phyloP scores from a whole-genome alignment of 2,888 invertebrate genomes.

The Hetaerina titia region DNA sequence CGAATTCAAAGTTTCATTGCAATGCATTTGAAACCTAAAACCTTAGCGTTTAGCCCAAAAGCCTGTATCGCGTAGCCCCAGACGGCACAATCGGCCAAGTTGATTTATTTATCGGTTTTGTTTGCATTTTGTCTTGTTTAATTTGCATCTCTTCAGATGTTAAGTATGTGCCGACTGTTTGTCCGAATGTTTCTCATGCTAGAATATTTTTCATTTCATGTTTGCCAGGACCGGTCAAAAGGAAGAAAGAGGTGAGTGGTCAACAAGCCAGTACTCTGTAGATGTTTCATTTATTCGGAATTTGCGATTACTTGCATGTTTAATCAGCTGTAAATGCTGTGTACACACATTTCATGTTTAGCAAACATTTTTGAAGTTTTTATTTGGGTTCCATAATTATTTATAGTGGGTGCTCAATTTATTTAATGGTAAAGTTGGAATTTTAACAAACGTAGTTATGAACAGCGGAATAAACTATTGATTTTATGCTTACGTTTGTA shows the following conservation, averaged over 20 bases:
- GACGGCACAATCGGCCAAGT: no score
- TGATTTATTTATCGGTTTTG: no score
- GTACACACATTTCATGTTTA: no score
- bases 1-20: background rate
- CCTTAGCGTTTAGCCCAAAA: background rate
- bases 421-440: background rate
- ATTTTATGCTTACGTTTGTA: background rate
- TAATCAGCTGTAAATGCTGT: no score
- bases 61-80: background rate
- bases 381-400: no score
- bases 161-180: background rate
- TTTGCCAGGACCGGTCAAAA: slow-evolving; percentile 74
- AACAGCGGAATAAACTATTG: background rate
- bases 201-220: slow-evolving; percentile 69
- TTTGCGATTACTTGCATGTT: no score
- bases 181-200: slow-evolving; percentile 70
- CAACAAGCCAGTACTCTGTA: background rate
- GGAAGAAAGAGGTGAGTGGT: slow-evolving; percentile 74
- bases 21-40: background rate
- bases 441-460: background rate
- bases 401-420: no score
- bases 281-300: no score
- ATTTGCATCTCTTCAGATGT: no score
- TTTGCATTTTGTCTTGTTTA: no score
- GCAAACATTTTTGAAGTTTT: no score